Conservation (phyloP, 2,797 vertebrate species). For the Harpagifer antarcticus region DNA sequence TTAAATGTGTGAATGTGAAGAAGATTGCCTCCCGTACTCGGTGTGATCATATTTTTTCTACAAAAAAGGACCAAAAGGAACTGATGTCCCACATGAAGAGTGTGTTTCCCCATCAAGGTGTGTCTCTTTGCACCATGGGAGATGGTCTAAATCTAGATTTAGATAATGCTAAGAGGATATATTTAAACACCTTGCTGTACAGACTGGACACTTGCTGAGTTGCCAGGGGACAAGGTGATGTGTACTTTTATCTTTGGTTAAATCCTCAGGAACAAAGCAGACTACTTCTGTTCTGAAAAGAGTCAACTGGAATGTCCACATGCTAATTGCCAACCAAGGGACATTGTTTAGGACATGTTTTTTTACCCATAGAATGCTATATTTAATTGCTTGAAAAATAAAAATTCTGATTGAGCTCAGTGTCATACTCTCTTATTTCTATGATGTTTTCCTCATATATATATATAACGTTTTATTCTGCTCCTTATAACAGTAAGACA, state of each 20-base stretch:
- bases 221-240: not conserved
- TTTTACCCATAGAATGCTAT: not conserved
- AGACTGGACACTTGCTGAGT: not conserved
- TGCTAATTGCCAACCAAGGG: constrained; percentile 4
- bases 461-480: not conserved
- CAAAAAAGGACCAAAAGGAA: constrained; percentile 6
- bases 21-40: not conserved
- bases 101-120: not conserved
- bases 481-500: not conserved
- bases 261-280: not conserved
- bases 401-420: constrained; percentile 8
- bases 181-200: not conserved
- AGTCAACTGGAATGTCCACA: constrained; percentile 12
- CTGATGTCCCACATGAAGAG: not conserved
- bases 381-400: constrained; percentile 34
- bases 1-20: not conserved
- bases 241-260: not conserved
- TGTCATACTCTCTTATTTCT: not conserved
- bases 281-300: not conserved
- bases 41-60: not conserved
- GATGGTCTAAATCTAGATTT: not conserved
- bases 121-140: not conserved
- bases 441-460: not conserved
- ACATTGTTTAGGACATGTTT: constrained; percentile 6
- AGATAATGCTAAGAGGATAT: not conserved